Conservation (phyloP, 30 jellyfish, hydroid and myxozoan genomes). For the Catostylus mosaicus region DNA sequence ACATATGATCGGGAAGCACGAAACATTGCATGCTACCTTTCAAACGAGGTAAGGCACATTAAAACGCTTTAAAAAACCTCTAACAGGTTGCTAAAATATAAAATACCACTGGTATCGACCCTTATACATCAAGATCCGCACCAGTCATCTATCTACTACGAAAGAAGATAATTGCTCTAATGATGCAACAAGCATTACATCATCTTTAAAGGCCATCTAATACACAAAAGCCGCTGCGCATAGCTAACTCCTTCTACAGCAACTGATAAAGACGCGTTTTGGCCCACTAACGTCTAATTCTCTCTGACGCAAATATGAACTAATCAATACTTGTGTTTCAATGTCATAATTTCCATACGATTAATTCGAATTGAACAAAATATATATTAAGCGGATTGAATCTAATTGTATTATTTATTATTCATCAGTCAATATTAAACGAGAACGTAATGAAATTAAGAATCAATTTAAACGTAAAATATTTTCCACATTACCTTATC, state of each 20-base stretch:
- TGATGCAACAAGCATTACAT: background rate
- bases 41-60: background rate
- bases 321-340: background rate
- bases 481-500: constrained; percentile 3
- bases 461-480: constrained; percentile 60
- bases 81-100: constrained; percentile 27
- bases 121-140: background rate
- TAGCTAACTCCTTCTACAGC: background rate
- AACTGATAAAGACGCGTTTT: background rate
- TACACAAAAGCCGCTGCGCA: constrained; percentile 9
- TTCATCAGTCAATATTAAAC: constrained; percentile 37
- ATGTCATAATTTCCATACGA: background rate
- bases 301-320: constrained; percentile 1
- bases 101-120: constrained; percentile 1
- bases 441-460: constrained; percentile 53
- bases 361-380: constrained; percentile 52
- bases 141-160: constrained; percentile 7
- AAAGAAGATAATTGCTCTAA: background rate
- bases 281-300: background rate
- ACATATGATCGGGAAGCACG: constrained; percentile 7
- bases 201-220: background rate
- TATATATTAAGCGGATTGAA: constrained; percentile 56
- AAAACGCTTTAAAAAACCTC: constrained; percentile 25
- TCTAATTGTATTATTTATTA: constrained; percentile 44
- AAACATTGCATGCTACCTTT: constrained; percentile 1